Conservation (phyloP, 1,140 invertebrate genomes). For the Drosophila baimaii region DNA sequence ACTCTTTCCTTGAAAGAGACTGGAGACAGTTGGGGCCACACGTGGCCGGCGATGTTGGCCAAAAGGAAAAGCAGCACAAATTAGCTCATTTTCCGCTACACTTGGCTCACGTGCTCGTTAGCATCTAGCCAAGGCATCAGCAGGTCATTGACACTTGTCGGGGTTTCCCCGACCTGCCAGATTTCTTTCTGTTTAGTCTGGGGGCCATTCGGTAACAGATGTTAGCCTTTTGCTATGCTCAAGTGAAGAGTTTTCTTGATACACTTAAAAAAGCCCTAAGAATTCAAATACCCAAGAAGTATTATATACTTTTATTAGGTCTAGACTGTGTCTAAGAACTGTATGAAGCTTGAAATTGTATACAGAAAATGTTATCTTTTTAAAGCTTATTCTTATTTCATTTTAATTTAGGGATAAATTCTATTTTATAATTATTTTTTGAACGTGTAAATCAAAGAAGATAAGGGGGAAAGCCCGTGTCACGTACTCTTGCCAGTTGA, state of each 20-base stretch:
- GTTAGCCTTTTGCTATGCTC: conserved; percentile 68
- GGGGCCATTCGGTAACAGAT: conserved; percentile 58
- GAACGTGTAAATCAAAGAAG: conserved; percentile 23
- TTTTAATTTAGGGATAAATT: neutral
- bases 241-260: conserved; percentile 28
- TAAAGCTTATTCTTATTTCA: neutral
- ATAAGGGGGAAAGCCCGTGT: conserved; percentile 46
- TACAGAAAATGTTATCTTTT: no score
- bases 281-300: no score
- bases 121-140: conserved; percentile 33
- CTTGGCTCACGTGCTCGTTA: conserved; percentile 79
- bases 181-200: conserved; percentile 15
- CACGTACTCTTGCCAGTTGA: conserved; percentile 73
- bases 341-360: no score
- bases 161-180: conserved; percentile 9
- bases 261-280: conserved; percentile 4
- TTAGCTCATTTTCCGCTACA: conserved; percentile 79
- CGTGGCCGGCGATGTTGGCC: conserved; percentile 48
- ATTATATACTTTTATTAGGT: no score
- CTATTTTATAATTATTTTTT: neutral
- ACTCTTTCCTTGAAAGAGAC: conserved; percentile 45
- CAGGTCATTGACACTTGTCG: conserved; percentile 68
- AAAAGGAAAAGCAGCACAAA: conserved; percentile 57
- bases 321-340: no score
- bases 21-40: conserved; percentile 28